phyloP scores from a whole-genome alignment of 2,888 invertebrate genomes.

The Listrodromus nycthemerus region DNA sequence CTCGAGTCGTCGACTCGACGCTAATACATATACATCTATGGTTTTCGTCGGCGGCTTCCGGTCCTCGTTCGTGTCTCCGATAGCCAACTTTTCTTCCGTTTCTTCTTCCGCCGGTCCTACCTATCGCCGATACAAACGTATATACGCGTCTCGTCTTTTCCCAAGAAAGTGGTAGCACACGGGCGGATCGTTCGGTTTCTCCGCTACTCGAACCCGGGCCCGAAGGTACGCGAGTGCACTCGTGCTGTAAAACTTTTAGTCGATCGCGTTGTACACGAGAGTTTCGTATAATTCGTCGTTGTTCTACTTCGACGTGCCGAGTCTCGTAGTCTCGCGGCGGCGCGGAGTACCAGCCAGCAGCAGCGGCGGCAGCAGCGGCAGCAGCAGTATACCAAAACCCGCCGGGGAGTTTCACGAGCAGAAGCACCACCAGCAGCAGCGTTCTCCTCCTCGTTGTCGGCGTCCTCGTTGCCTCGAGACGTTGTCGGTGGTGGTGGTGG shows the following conservation, averaged over 20 bases:
- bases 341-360: conserved; percentile 8
- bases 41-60: conserved; percentile 31
- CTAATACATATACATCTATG: too few relatives aligned
- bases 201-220: conserved; percentile 37
- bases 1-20: too few relatives aligned
- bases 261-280: conserved; percentile 68
- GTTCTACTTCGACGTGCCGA: conserved; percentile 73
- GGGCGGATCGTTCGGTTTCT: conserved; percentile 43
- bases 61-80: conserved; percentile 15
- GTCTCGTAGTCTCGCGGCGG: conserved; percentile 62
- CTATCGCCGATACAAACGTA: conserved; percentile 7
- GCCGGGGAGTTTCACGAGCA: conserved; percentile 64
- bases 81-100: conserved; percentile 22
- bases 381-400: conserved; percentile 59
- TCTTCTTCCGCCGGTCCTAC: background rate
- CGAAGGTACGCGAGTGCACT: conserved; percentile 63
- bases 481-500: conserved; percentile 12
- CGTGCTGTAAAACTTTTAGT: conserved; percentile 68
- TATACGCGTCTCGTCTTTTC: conserved; percentile 9
- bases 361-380: background rate
- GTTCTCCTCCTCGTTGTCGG: conserved; percentile 51
- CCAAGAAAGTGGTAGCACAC: conserved; percentile 13
- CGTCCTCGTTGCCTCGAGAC: conserved; percentile 61
- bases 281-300: conserved; percentile 73
- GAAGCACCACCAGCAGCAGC: conserved; percentile 55